Percentiles rank a stretch among this genome's conserved stretches.
These are phyloP conservation scores for Drosophila nasuta DNA, from an alignment of 1,140 invertebrate genomes.

Conservation along the genomic window DNA sequence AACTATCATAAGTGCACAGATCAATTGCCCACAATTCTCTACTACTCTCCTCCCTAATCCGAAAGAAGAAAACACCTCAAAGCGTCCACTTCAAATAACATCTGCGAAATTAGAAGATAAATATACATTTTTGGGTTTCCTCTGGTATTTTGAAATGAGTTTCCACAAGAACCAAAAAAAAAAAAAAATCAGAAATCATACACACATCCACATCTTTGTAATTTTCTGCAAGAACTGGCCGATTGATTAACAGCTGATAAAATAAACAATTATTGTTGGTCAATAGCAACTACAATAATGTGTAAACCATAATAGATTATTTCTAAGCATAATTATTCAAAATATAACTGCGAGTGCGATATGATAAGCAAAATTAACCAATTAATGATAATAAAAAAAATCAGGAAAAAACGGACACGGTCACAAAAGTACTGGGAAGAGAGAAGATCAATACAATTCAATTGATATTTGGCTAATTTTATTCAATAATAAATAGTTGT, in stretches of 20 bases:
- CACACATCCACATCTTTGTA: constrained; percentile 28
- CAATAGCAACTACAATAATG: constrained; percentile 50
- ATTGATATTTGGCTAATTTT: constrained; percentile 1
- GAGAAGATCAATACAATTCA: background rate
- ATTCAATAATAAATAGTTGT: constrained; percentile 35
- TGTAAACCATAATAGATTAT: constrained; percentile 63
- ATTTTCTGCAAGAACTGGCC: constrained; percentile 52
- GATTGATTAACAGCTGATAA: constrained; percentile 43
- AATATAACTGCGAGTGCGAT: constrained; percentile 56
- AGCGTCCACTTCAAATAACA: constrained; percentile 56
- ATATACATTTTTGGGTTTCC: constrained; percentile 48
- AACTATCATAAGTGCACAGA: constrained; percentile 92
- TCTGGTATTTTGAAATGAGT: constrained; percentile 35
- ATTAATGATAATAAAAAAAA: constrained; percentile 69
- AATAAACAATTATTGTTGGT: constrained; percentile 42
- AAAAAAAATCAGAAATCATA: constrained; percentile 33
- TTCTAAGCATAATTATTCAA: constrained; percentile 69
- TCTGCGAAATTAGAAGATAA: constrained; percentile 67
- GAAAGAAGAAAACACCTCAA: background rate
- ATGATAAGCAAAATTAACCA: constrained; percentile 75
- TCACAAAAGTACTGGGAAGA: background rate
- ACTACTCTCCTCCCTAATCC: constrained; percentile 2
- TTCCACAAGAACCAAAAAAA: background rate
- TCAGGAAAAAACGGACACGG: constrained; percentile 2
- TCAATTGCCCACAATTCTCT: background rate